These are phyloP conservation scores for Trematocara unimaculatum DNA, from an alignment of 2,113 vertebrate genomes.

Conservation along the genomic window DNA sequence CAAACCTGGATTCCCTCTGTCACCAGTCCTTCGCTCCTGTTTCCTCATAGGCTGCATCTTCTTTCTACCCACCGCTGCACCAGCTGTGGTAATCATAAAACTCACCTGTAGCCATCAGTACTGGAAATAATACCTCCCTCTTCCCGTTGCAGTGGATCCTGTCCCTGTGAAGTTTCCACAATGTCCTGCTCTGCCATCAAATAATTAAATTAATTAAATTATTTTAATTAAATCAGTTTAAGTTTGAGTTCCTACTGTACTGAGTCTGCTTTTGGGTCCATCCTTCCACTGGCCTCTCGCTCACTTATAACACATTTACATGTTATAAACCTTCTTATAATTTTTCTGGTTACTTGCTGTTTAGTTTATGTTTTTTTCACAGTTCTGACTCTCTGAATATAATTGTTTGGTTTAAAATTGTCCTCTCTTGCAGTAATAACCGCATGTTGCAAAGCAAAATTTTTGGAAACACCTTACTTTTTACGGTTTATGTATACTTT, in stretches of 20 bases:
- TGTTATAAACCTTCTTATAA: neutral
- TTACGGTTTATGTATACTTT: neutral
- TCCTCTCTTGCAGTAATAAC: neutral
- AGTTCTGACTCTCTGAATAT: neutral
- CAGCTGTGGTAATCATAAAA: neutral
- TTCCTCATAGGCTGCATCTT: neutral
- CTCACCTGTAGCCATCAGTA: neutral
- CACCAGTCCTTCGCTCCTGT: neutral
- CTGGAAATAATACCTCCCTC: neutral
- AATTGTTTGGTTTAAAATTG: neutral
- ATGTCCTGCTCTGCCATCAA: rapidly evolving
- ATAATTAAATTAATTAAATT: neutral
- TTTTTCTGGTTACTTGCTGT: neutral
- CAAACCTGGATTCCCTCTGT: neutral
- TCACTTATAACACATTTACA: neutral
- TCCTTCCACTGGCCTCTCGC: neutral
- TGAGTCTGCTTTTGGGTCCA: neutral
- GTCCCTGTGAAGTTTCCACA: neutral
- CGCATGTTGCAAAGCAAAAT: neutral
- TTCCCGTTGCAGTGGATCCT: neutral
- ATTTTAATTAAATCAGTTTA: neutral
- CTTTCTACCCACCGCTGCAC: neutral
- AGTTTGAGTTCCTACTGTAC: neutral
- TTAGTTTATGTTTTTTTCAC: neutral
- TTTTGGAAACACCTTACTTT: neutral